Evolutionary conservation across 2,797 vertebrate genomes (phyloP), one percentile per base, ranked within the genome.

Genomic region (Silurus aristotelis): DNA sequence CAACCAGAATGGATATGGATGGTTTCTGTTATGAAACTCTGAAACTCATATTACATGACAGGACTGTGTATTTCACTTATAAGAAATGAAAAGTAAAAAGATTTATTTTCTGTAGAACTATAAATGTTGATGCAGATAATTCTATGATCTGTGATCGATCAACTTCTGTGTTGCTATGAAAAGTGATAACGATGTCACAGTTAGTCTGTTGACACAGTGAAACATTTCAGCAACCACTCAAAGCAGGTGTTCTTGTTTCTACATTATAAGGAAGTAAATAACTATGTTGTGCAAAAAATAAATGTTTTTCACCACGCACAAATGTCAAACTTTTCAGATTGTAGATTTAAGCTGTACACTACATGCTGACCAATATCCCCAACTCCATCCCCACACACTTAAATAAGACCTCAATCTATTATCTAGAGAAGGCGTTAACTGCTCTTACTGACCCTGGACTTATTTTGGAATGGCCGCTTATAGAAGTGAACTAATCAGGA

Each of bases 391-490:
- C 55, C 73, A 7, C 63, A 12, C 8, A 58, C 70, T 56, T 82
- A 25, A 46, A 82, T 56, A 56, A 71, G 56, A 67, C 5, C 78
- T 43, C 56, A 68, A 48, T 79, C 68, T 38, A 46, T 60, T 83
- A 48, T 83, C 86, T 84, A 77, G 38, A 71, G 80, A 86, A 68
- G 70, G 70, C 31, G 38, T 85, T 85, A 85, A 85, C 71, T 48
- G 63, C 77, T 76, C 43, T 64, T 55, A 7, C 56, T 88, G 83
- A n/a, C 56, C 52, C 58, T 68, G 2, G 7, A 66, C 68, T 89
- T 89, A 82, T 83, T 88, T 70, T 31, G 82, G 66, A 87, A 88
- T 58, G 86, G 73, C 64, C 56, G 10, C 9, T 87, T 85, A 82
- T 86, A 82, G 82, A 82, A 84, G 48, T 52, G 25, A 55, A 67